These are phyloP conservation scores for Anser brachyrhynchus DNA, from an alignment of 2,113 vertebrate genomes.

Conservation along the genomic window DNA sequence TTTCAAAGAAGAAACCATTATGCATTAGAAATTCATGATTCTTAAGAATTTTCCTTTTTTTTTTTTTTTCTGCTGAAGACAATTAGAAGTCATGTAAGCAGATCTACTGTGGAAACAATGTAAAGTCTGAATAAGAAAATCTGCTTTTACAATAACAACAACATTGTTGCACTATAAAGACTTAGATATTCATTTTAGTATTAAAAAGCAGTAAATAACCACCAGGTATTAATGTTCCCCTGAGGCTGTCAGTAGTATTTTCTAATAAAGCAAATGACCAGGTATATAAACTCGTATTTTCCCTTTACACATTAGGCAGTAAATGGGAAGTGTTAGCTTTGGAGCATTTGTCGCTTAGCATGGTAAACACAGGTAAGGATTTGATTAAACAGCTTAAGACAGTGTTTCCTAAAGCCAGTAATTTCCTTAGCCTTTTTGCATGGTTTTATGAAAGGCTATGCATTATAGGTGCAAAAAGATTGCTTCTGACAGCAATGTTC, in stretches of 20 bases:
- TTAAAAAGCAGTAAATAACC: conserved; percentile 22
- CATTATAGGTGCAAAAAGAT: background rate
- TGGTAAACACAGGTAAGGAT: background rate
- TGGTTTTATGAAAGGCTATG: background rate
- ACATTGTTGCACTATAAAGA: background rate
- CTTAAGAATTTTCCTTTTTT: background rate
- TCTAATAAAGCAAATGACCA: background rate
- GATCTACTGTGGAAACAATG: background rate
- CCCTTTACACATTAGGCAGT: background rate
- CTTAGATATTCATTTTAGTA: background rate
- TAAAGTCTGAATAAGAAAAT: background rate
- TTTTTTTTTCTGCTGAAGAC: background rate
- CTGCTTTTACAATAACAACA: background rate
- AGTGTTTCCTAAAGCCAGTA: background rate
- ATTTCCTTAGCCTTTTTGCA: background rate
- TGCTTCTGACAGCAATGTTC: conserved; percentile 1
- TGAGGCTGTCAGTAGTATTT: background rate
- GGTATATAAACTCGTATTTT: background rate
- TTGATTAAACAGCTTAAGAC: background rate
- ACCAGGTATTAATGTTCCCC: background rate
- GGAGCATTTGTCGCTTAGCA: background rate
- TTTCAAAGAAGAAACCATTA: background rate
- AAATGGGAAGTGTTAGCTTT: background rate
- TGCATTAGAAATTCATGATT: conserved; percentile 9
- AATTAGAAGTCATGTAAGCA: conserved; percentile 36